These are phyloP conservation scores for Amphipoea oculea DNA, from an alignment of 2,888 invertebrate species.

Conservation along the genomic window DNA sequence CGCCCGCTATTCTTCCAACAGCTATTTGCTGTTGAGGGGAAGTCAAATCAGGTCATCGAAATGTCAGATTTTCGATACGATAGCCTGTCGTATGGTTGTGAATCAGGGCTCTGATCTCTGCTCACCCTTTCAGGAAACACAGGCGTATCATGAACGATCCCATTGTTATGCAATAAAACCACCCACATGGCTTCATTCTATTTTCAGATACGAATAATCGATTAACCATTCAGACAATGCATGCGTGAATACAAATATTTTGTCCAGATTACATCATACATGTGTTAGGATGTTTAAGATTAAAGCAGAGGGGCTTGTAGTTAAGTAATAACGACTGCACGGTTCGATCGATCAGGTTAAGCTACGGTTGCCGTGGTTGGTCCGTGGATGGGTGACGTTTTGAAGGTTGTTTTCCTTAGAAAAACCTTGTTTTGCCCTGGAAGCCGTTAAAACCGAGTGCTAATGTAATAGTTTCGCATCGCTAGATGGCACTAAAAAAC, in stretches of 20 bases:
- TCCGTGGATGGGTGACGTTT: neutral
- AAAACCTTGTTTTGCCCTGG: neutral
- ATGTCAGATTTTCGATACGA: too few species aligned
- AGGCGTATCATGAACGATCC: neutral
- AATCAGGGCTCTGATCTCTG: too few species aligned
- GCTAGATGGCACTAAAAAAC: neutral
- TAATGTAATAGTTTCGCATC: neutral
- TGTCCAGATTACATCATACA: neutral
- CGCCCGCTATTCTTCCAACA: too few species aligned
- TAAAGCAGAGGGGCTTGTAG: neutral
- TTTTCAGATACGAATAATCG: constrained; percentile 29
- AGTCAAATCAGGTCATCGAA: too few species aligned
- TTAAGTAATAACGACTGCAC: neutral
- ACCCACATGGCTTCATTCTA: constrained; percentile 28
- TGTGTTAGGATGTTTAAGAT: neutral
- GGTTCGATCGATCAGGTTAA: neutral
- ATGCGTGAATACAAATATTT: constrained; percentile 26
- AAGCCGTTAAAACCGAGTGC: neutral
- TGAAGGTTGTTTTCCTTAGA: neutral
- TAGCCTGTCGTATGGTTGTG: too few species aligned
- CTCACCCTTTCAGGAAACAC: neutral
- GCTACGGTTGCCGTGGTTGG: neutral
- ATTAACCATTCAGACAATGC: constrained; percentile 31
- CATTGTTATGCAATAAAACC: constrained; percentile 17
- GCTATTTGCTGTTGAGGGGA: too few species aligned